phyloP scores from a whole-genome alignment of 1,140 invertebrate genomes.

The Eumeta japonica region DNA sequence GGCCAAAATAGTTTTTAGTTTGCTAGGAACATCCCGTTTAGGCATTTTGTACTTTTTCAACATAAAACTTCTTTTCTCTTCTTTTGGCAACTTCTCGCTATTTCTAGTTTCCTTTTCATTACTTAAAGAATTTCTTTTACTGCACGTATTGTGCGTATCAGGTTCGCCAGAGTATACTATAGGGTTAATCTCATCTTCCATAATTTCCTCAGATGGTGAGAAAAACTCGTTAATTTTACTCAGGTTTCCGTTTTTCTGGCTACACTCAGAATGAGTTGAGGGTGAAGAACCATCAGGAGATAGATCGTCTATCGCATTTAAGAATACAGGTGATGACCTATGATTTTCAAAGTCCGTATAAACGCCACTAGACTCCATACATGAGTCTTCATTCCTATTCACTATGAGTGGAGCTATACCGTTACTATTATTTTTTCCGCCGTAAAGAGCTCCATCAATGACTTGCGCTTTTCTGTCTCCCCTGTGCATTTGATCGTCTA shows the following conservation, averaged over 20 bases:
- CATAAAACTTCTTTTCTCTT: slow-evolving; percentile 57
- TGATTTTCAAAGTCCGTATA: slow-evolving; percentile 80
- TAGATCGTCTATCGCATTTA: slow-evolving; percentile 58
- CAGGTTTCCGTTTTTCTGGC: slow-evolving; percentile 36
- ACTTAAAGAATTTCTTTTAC: slow-evolving; percentile 48
- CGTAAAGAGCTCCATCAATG: slow-evolving; percentile 81
- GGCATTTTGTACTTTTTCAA: slow-evolving; percentile 76
- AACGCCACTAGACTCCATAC: slow-evolving; percentile 83
- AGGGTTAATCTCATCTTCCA: slow-evolving; percentile 22
- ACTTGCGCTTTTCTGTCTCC: slow-evolving; percentile 74
- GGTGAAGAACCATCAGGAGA: slow-evolving; percentile 59
- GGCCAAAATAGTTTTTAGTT: slow-evolving; percentile 70
- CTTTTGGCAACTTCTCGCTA: slow-evolving; percentile 44
- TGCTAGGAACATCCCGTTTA: slow-evolving; percentile 70
- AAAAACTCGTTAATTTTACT: slow-evolving; percentile 31
- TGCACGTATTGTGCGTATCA: slow-evolving; percentile 38
- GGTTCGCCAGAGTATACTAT: slow-evolving; percentile 12
- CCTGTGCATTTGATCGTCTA: slow-evolving; percentile 68
- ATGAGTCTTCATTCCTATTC: slow-evolving; percentile 60
- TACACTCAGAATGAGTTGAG: slow-evolving; percentile 52
- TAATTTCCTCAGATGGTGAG: slow-evolving; percentile 26
- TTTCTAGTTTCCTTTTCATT: slow-evolving; percentile 35
- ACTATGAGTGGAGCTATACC: slow-evolving; percentile 51
- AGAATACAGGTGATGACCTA: slow-evolving; percentile 49
- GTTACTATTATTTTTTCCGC: slow-evolving; percentile 60